Base-by-base conservation (phyloP, 2,888 invertebrate species). In the Harpagoxenus sublaevis region DNA sequence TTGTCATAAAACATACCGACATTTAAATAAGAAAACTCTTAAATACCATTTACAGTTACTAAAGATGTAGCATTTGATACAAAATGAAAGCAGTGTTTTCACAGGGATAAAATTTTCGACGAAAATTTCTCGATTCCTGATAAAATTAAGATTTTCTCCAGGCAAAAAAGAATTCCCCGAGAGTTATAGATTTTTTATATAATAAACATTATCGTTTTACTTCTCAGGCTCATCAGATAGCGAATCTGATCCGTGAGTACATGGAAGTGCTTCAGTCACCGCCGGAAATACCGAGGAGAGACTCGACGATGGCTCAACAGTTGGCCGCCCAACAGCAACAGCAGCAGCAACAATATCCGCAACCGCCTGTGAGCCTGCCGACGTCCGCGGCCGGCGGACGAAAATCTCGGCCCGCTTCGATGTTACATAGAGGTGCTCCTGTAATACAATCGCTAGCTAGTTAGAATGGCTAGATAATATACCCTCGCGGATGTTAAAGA, bases 241-340 rank as follows among this genome's bases (percentile, higher is more conserved):
- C 98, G 84, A 98, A 98, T 84, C 96, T 99, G 87, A 98, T 99
- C 92, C 97, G 98, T 94, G 99, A 99, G 95, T 99, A 99, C 95
- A 97, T 97, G 90, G 97, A 97, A 94, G 97, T 97, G 8, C 94
- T 97, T 18, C 96, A 96, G 91, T 93, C 95, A 4, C 95, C 95
- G 15, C 93, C 94, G 77, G 95, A 94, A 88, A 90, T 95, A 65
- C 94, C 94, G 12, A 95, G 94, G 88, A 90, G 94, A 60, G 95
- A 94, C 83, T 94, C 94, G 3, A 87, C 90, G n/a, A 92, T 94
- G 78, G 87, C 90, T 71, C 94, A 93, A 82, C 94, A 94, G 78
- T 94, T 94, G 51, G 84, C 89, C 42, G 93, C 93, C 83, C 93
- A 90, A 84, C 89, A 66, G 9, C 91, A 85, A 15, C 94, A 94